A percentile compares a stretch with the other conserved stretches of the same genome.
Conservation (phyloP, 2,797 vertebrate genomes). For the Chelidonichthys spinosus region DNA sequence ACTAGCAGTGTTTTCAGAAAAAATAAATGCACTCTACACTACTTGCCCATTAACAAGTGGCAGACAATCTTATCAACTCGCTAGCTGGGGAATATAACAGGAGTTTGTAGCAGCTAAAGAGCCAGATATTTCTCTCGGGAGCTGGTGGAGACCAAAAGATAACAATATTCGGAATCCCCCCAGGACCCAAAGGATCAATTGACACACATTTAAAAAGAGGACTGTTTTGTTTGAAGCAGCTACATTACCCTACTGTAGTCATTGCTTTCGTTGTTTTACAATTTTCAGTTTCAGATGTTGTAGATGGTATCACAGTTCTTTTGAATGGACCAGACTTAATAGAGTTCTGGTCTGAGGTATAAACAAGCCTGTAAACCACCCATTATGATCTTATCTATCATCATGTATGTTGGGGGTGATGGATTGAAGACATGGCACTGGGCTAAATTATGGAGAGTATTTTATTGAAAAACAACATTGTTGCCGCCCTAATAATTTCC, state of each 20-base stretch:
- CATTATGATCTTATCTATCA: too few species aligned
- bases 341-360: too few species aligned
- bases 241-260: too few species aligned
- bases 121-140: background rate
- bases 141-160: background rate
- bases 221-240: too few species aligned
- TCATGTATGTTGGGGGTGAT: too few species aligned
- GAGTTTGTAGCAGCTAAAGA: background rate
- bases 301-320: background rate
- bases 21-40: background rate
- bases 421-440: background rate
- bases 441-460: background rate
- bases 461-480: background rate
- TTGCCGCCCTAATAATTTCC: background rate
- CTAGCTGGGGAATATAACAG: background rate
- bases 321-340: background rate
- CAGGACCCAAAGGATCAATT: background rate
- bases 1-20: background rate
- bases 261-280: too few species aligned
- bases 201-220: background rate
- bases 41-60: background rate
- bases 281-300: too few species aligned
- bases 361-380: too few species aligned
- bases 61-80: background rate
- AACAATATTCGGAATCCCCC: background rate